Percentiles rank a stretch among this genome's conserved stretches.
Evolutionary conservation across 2,113 vertebrate genomes (phyloP).

Genomic region (Gymnogyps californianus): DNA sequence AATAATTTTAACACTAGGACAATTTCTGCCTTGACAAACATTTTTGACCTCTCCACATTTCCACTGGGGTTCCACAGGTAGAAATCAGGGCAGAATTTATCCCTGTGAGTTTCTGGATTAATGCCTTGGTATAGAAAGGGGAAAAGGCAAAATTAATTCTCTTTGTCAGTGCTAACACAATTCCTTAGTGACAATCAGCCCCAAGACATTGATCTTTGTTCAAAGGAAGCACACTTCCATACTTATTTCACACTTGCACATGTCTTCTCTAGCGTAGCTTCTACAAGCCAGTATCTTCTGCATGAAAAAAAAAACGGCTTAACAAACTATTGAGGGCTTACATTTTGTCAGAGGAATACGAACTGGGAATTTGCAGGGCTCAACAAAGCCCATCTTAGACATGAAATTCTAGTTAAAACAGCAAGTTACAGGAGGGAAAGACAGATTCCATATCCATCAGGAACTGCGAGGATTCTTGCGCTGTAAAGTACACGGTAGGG

Average conservation of each 20-base stretch:
- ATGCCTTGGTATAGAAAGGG: background rate
- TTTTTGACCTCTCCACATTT: constrained; percentile 18
- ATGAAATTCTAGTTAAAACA: background rate
- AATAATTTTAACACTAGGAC: background rate
- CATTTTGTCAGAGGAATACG: background rate
- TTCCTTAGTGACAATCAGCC: constrained; percentile 1
- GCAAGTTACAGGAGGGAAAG: background rate
- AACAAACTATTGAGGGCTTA: background rate
- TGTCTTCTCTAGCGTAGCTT: background rate
- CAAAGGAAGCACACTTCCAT: background rate
- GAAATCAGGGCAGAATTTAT: constrained; percentile 52
- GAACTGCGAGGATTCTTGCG: background rate
- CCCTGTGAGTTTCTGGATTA: constrained; percentile 23
- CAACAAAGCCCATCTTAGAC: background rate
- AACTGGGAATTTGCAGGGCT: background rate
- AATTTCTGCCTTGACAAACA: constrained; percentile 12
- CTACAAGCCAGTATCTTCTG: background rate
- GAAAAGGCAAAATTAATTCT: constrained; percentile 61
- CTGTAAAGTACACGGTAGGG: background rate
- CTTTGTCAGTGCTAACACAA: background rate
- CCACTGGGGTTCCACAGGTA: constrained; percentile 31
- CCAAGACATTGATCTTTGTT: background rate
- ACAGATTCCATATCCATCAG: background rate
- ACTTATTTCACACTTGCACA: background rate
- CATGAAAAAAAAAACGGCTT: background rate